Percentiles rank a stretch among this genome's conserved stretches.
Conservation (phyloP, 1,140 invertebrate genomes). For the Temnothorax longispinosus region DNA sequence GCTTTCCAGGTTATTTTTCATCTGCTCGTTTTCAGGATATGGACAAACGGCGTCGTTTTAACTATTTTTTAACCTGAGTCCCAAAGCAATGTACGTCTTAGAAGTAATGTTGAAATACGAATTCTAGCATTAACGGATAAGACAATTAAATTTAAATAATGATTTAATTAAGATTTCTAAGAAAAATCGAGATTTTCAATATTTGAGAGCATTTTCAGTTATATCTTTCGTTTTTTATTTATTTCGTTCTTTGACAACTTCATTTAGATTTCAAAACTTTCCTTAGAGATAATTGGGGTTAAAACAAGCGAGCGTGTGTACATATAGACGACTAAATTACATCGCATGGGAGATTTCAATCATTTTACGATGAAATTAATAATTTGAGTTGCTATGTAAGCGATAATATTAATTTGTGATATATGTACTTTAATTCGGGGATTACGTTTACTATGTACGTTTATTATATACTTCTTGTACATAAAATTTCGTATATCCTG, state of each 20-base stretch:
- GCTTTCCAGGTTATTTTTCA: conserved; percentile 13
- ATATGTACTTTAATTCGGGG: conserved; percentile 12
- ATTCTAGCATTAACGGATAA: not conserved
- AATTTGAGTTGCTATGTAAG: conserved; percentile 44
- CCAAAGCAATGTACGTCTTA: not conserved
- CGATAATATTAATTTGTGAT: conserved; percentile 47
- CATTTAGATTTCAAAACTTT: not conserved
- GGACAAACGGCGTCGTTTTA: not conserved
- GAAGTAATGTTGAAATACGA: not conserved
- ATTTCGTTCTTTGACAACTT: not conserved
- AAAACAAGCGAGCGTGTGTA: not conserved
- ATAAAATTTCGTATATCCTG: conserved; percentile 32
- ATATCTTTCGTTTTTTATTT: not conserved
- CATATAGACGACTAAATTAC: conserved; percentile 15
- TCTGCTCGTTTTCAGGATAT: not conserved
- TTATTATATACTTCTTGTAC: conserved; percentile 22
- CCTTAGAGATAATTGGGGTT: not conserved
- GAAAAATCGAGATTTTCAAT: not conserved
- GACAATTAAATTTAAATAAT: not conserved
- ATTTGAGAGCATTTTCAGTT: not conserved
- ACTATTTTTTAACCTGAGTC: not conserved
- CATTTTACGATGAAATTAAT: conserved; percentile 33
- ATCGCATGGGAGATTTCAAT: not conserved
- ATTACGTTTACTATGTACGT: not conserved
- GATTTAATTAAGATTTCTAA: not conserved